Conservation (phyloP, 2,888 invertebrate genomes). For the Aleiodes leptofemur region DNA sequence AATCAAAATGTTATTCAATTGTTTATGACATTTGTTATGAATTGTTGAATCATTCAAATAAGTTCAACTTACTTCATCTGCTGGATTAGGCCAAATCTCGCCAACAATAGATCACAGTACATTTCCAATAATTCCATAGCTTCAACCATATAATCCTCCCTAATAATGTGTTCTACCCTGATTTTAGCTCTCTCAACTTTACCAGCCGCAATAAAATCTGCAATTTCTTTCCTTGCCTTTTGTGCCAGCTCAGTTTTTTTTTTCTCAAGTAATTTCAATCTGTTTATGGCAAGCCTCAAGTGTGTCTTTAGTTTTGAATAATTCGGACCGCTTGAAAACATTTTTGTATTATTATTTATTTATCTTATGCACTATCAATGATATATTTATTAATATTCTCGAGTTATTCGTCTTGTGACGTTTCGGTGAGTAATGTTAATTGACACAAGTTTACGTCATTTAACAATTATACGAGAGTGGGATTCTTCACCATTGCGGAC, state of each 20-base stretch:
- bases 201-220: slow-evolving; percentile 92
- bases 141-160: slow-evolving; percentile 99
- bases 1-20: neutral
- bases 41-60: neutral
- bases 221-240: slow-evolving; percentile 97
- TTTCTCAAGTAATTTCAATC: slow-evolving; percentile 95
- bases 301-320: slow-evolving; percentile 98
- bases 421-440: slow-evolving; percentile 10
- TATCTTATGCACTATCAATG: neutral
- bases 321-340: slow-evolving; percentile 95
- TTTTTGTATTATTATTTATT: slow-evolving; percentile 69
- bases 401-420: slow-evolving; percentile 1
- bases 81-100: slow-evolving; percentile 96
- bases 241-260: slow-evolving; percentile 98
- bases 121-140: slow-evolving; percentile 99
- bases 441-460: slow-evolving; percentile 16
- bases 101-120: slow-evolving; percentile 98
- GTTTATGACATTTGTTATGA: slow-evolving; percentile 1
- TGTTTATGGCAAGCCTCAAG: slow-evolving; percentile 92
- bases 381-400: too few relatives aligned
- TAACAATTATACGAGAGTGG: neutral
- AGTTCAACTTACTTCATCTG: slow-evolving; percentile 89
- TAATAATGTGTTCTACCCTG: slow-evolving; percentile 97
- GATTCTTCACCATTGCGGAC: too few relatives aligned
- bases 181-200: slow-evolving; percentile 95